Conservation (phyloP, 1,140 invertebrate species). For the Trichonephila clavata region DNA sequence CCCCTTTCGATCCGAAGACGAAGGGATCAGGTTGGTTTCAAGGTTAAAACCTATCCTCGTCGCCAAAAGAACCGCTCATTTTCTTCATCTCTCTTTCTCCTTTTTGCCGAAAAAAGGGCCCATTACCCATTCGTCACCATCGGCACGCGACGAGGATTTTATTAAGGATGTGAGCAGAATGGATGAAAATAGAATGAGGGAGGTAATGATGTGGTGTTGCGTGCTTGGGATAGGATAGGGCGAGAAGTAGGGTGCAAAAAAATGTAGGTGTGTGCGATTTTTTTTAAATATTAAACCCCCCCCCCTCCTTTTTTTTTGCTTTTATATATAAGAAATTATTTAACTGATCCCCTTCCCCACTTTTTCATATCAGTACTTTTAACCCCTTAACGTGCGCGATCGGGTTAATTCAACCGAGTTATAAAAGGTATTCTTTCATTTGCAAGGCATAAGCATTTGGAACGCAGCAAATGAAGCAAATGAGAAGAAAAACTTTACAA, state of each 20-base stretch:
- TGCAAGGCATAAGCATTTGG: too few relatives aligned
- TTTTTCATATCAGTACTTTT: too few relatives aligned
- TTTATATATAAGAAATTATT: too few relatives aligned
- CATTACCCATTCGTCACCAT: neutral
- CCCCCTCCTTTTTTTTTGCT: neutral
- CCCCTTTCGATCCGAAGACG: conserved; percentile 72
- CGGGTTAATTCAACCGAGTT: too few relatives aligned
- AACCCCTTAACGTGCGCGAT: too few relatives aligned
- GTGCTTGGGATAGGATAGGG: neutral
- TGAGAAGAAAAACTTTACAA: too few relatives aligned
- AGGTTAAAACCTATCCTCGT: conserved; percentile 36
- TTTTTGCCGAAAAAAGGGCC: neutral
- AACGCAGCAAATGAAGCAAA: too few relatives aligned
- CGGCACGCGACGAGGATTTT: conserved; percentile 7
- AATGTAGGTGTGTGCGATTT: too few relatives aligned
- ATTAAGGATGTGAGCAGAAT: neutral
- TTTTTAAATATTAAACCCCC: too few relatives aligned
- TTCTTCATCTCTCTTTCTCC: neutral
- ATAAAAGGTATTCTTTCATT: too few relatives aligned
- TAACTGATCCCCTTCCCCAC: too few relatives aligned
- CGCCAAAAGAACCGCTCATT: neutral
- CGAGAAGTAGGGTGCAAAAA: neutral
- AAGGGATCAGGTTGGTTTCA: conserved; percentile 39
- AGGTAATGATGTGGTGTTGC: neutral
- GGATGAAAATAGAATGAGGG: neutral